These are phyloP conservation scores for Paracentrotus lividus DNA, from an alignment of 53 echinoderm and acorn worm species.

Conservation along the genomic window DNA sequence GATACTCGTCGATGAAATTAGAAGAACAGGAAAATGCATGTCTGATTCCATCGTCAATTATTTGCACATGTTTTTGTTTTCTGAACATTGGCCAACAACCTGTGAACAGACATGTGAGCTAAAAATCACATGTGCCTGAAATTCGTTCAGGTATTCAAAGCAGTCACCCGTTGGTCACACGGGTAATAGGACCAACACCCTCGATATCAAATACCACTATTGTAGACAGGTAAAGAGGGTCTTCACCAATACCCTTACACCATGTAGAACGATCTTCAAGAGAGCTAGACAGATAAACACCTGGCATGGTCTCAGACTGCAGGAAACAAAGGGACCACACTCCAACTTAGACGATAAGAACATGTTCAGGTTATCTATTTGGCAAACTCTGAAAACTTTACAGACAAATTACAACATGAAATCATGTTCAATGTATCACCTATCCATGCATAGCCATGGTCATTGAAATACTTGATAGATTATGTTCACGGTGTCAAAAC, in stretches of 20 bases:
- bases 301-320: not conserved
- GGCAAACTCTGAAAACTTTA: not conserved
- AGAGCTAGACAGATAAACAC: conserved; percentile 35
- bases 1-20: no score
- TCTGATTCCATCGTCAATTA: no score
- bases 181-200: not conserved
- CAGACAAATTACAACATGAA: not conserved
- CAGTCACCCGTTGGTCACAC: not conserved
- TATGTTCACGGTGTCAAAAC: no score
- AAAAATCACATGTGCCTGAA: not conserved
- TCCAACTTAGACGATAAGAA: not conserved
- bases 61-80: no score
- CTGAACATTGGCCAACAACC: no score
- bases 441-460: not conserved
- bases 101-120: no score
- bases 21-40: no score
- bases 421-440: not conserved
- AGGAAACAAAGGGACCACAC: conserved; percentile 33
- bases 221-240: not conserved
- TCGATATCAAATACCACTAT: not conserved
- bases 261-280: no score
- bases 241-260: no score
- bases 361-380: not conserved
- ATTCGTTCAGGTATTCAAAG: not conserved
- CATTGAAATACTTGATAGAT: no score